Percentiles rank a stretch among this genome's conserved stretches.
phyloP scores from a whole-genome alignment of 2,113 vertebrate genomes.

The Triplophysa dalaica region DNA sequence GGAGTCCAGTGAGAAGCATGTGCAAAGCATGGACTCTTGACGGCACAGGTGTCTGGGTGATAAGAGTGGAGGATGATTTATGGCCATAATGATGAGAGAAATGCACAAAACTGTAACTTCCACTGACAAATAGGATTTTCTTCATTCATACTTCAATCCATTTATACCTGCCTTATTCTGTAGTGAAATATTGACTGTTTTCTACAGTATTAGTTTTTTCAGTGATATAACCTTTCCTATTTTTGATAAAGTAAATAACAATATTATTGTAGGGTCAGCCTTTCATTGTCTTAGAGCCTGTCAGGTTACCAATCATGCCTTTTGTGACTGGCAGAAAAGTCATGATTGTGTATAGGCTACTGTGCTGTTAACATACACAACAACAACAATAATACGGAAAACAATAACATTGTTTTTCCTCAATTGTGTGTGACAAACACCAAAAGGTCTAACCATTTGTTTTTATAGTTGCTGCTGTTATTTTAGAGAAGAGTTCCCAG shows the following conservation, averaged over 20 bases:
- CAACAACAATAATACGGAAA: neutral
- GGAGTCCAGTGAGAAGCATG: neutral
- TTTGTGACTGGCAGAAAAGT: constrained; percentile 9
- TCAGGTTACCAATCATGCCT: neutral
- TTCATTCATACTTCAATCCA: neutral
- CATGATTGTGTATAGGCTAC: neutral
- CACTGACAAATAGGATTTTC: neutral
- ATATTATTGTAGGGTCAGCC: no score
- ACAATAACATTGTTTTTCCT: neutral
- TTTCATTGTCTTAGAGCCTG: no score
- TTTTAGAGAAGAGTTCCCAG: neutral
- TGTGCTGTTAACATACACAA: constrained; percentile 11
- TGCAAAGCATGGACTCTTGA: neutral
- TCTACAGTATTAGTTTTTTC: neutral
- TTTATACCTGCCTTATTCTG: neutral
- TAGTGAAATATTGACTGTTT: neutral
- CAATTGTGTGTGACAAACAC: neutral
- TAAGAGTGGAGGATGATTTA: neutral
- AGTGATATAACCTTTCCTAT: neutral
- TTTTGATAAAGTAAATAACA: no score
- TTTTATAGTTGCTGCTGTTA: neutral
- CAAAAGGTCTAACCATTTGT: constrained; percentile 38
- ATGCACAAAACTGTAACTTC: neutral
- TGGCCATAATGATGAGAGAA: neutral
- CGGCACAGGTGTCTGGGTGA: neutral